Evolutionary conservation across 2,888 invertebrate species (phyloP).

Genomic region (Apotomis capreana): DNA sequence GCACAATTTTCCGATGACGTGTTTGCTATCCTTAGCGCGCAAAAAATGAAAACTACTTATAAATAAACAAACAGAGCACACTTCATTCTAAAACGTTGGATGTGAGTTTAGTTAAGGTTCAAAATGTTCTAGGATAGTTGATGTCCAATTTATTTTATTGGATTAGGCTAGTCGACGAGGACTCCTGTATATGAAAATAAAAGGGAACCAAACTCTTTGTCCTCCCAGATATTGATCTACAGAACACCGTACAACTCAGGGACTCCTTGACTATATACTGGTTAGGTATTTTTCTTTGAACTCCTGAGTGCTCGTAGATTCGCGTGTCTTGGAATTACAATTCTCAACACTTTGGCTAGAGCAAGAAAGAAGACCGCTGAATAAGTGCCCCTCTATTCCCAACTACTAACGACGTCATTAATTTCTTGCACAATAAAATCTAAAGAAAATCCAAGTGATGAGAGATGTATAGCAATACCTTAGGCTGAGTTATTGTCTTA

Average conservation of each 20-base stretch:
- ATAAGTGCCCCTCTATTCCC: neutral
- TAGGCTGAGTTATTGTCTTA: neutral
- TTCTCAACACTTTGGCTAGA: neutral
- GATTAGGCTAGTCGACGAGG: neutral
- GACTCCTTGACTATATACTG: neutral
- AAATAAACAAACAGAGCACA: no score
- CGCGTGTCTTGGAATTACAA: neutral
- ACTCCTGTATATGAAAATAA: neutral
- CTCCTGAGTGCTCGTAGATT: neutral
- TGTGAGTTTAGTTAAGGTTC: neutral
- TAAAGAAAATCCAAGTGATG: neutral
- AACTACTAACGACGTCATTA: neutral
- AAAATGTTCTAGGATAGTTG: neutral
- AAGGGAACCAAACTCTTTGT: neutral
- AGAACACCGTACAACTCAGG: neutral
- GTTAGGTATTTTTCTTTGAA: neutral
- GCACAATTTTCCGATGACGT: no score
- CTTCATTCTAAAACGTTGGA: neutral
- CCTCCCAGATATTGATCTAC: neutral
- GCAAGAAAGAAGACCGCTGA: neutral
- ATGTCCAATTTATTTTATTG: neutral
- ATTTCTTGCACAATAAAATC: neutral
- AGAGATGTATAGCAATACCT: constrained; percentile 1
- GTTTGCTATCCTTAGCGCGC: no score
- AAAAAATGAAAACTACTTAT: no score